Base-by-base conservation (phyloP, 2,888 invertebrate genomes). In the Thyatira batis region DNA sequence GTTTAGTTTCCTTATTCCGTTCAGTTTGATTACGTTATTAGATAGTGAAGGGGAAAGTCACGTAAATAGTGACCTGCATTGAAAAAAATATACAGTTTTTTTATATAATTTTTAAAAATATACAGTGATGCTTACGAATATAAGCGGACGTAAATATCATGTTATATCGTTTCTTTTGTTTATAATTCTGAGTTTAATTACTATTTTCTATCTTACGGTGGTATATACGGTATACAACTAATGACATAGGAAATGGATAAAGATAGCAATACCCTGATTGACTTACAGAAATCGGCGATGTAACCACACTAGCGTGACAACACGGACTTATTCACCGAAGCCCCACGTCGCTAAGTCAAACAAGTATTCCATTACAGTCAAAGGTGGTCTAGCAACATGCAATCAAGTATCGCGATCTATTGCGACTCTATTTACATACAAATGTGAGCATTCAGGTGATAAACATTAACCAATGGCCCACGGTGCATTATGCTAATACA, bases 361-460 rank as follows among this genome's bases (percentile, higher is more conserved):
- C 44, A 28, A 13, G 25, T 49, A 20, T 52, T 39, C 10, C 27
- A 45, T 45, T 28, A 49, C 33, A 50, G 28, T 52, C 52, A 30
- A 49, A 52, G 20, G 30, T 23, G 25, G 50, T 17, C 21, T 17
- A 11, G 39, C 39, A 39, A 39, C 39, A 17, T 27, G 48, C 48
- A 20, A 49, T 45, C 60, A 61, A 62, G 63, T 63, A 65, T 67
- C 67, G 57, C 66, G 60, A 72, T 63, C 61, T 58, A 57, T 49
- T 49, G 39, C 52, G 53, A 50, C 60, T 59, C 64, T 73, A 78
- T 76, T 75, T 73, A 76, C 78, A 78, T 75, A 75, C 72, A 71
- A 76, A 75, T 69, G 73, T 58, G 63, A 54, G 58, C 67, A 69
- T 69, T 69, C 64, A 60, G 53, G 68, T 69, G 74, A 76, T 78